phyloP scores from a whole-genome alignment of 2,113 vertebrate genomes.

The Buteo buteo region DNA sequence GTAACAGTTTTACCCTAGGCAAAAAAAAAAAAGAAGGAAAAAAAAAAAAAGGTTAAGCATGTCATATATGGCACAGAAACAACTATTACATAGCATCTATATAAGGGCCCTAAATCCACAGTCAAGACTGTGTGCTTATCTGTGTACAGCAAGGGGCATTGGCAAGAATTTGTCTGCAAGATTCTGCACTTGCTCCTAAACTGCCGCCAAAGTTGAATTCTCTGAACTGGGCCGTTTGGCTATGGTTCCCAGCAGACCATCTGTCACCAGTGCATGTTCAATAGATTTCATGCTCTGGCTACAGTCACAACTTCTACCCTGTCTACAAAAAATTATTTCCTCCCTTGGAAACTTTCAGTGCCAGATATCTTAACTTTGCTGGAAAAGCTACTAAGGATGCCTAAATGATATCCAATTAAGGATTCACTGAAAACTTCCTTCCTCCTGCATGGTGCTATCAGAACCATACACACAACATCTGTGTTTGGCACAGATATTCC shows the following conservation, averaged over 20 bases:
- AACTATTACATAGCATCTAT: not conserved
- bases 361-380: not conserved
- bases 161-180: not conserved
- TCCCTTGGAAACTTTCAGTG: not conserved
- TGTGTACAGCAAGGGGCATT: not conserved
- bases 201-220: fast-evolving
- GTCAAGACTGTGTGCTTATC: not conserved
- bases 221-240: not conserved
- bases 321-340: not conserved
- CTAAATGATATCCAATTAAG: not conserved
- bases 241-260: not conserved
- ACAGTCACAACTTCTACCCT: not conserved
- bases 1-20: slow-evolving; percentile 90
- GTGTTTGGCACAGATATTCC: not conserved
- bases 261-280: not conserved
- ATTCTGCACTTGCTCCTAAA: not conserved
- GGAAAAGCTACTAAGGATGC: not conserved
- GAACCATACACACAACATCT: not conserved
- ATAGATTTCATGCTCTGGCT: not conserved
- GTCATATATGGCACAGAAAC: not conserved
- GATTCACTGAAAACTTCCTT: not conserved
- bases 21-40: not conserved
- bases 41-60: not conserved
- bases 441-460: not conserved
- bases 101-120: not conserved